Percentiles rank a stretch among this genome's conserved stretches.
Evolutionary conservation across 2,113 vertebrate genomes (phyloP).

Genomic region (Bos indicus): DNA sequence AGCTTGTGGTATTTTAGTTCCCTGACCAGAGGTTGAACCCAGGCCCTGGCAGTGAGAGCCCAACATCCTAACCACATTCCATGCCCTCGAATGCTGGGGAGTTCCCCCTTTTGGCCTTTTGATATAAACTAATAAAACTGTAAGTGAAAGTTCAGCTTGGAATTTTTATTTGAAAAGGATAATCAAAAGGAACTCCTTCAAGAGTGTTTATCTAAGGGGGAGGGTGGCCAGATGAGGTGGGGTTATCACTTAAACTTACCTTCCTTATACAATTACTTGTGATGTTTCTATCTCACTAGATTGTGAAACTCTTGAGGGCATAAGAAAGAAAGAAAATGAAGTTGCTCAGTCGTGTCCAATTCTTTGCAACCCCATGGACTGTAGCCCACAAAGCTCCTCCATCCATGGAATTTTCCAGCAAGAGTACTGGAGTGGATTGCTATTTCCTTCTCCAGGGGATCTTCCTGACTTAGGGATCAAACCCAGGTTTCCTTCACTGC

Average conservation of each 20-base stretch:
- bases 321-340: background rate
- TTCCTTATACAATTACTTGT: background rate
- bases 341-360: background rate
- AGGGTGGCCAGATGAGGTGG: background rate
- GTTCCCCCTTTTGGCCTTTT: background rate
- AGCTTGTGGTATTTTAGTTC: background rate
- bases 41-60: background rate
- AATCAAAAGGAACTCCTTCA: background rate
- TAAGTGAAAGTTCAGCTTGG: background rate
- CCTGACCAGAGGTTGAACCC: background rate
- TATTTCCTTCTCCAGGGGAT: background rate
- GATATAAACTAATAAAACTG: background rate
- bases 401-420: background rate
- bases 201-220: background rate
- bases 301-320: background rate
- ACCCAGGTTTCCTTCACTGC: background rate
- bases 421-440: background rate
- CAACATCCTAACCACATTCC: background rate
- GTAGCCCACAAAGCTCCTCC: background rate
- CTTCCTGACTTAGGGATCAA: background rate
- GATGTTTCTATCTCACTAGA: background rate
- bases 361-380: background rate
- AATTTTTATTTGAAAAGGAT: background rate
- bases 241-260: background rate
- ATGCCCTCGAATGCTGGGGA: background rate